These are phyloP conservation scores for Heliconius hewitsoni DNA, from an alignment of 1,140 invertebrate genomes.

Conservation along the genomic window DNA sequence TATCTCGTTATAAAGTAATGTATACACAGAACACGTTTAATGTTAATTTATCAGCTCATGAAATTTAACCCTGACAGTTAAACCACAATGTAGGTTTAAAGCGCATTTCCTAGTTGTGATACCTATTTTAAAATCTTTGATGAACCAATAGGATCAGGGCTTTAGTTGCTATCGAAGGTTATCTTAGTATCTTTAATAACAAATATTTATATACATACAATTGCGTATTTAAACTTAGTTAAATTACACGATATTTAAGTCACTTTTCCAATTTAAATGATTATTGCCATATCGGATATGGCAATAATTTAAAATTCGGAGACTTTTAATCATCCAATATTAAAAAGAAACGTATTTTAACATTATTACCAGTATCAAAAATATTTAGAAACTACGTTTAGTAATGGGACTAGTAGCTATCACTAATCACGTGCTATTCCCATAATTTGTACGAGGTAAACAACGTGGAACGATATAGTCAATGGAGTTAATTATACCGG, in stretches of 20 bases:
- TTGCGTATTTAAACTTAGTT: not conserved
- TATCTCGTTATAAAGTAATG: not conserved
- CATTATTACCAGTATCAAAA: not conserved
- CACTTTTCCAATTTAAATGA: not conserved
- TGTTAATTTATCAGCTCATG: constrained; percentile 34
- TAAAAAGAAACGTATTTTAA: too few species aligned
- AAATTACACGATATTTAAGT: not conserved
- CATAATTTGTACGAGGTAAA: constrained; percentile 50
- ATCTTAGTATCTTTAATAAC: not conserved
- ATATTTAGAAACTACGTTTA: not conserved
- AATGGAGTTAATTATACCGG: constrained; percentile 66
- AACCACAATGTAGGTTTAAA: constrained; percentile 57
- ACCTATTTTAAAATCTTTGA: constrained; percentile 8
- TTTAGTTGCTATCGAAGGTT: not conserved
- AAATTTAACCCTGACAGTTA: constrained; percentile 44
- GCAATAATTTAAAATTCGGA: too few species aligned
- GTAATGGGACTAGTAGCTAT: not conserved
- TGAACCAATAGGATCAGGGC: not conserved
- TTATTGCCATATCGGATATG: not conserved
- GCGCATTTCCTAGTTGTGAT: constrained; percentile 63
- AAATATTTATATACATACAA: not conserved
- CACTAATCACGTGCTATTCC: constrained; percentile 42
- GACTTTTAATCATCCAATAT: too few species aligned
- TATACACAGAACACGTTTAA: not conserved
- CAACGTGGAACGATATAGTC: constrained; percentile 54